Evolutionary conservation across 2,888 invertebrate species (phyloP), one percentile per base, ranked within the genome.

Genomic region (Machimus rusticus): DNA sequence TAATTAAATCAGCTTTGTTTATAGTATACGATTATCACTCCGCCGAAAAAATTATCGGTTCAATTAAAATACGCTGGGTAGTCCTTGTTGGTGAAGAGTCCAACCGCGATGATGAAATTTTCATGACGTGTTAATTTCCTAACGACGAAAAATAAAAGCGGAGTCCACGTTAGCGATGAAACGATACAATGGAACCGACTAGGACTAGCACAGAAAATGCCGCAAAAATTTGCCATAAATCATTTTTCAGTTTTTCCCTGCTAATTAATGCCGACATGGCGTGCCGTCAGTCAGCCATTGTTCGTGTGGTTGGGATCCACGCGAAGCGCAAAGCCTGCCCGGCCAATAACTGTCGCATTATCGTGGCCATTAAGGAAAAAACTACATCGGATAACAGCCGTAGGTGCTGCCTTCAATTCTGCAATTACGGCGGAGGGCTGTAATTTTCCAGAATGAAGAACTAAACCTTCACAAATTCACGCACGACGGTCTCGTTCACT

Each of bases 401-500:
- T 57, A 79, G 78, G 66, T 79, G 66, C 57, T 66, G 78, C 66
- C 57, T 43, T 39, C 78, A 43, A 46, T 16, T 66, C 46, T 43
- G 46, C 79, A 86, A 86, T 86, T 77, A 79, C 66, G 19, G 14
- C 23, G 19, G 23, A 57, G 57, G 39, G 77, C 86, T 74, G 74
- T 78, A 86, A 79, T 86, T 37, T 19, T 51, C 85, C 90, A 90
- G 90, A 91, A 91, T 91, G 90, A 91, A 90, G 91, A 90, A 90
- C 91, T 91, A 91, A 91, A 92, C 92, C 91, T 92, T 91, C 90
- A 91, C 91, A 91, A 92, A 92, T 91, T 91, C 92, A 92, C 91
- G 92, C 91, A 91, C 91, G 89, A 34, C 78, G 76, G 31, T 19
- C 37, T 12, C 82, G 39, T 66, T 37, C 57, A 66, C 31, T 66